Conservation (phyloP, 2,888 invertebrate species). For the Branchellion lobata region DNA sequence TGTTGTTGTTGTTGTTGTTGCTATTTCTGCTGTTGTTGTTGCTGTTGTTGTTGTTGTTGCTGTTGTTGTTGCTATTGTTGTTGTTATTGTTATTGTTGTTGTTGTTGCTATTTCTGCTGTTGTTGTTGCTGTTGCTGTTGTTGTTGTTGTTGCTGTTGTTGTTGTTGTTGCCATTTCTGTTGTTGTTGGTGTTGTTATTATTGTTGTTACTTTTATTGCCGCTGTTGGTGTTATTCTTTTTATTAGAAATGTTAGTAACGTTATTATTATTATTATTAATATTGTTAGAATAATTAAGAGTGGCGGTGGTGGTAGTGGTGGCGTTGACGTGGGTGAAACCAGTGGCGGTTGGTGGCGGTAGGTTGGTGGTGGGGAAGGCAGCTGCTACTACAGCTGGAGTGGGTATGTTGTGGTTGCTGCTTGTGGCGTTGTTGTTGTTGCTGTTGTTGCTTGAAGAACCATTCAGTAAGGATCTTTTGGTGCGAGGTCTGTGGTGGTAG, state of each 20-base stretch:
- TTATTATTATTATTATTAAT: background rate
- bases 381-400: no score
- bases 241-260: background rate
- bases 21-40: background rate
- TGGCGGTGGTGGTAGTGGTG: background rate
- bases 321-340: no score
- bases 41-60: background rate
- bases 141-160: conserved; percentile 10
- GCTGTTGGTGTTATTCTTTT: background rate
- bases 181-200: no score
- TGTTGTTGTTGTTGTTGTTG: conserved; percentile 14
- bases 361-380: no score
- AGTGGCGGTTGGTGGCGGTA: no score
- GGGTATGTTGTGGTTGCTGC: background rate
- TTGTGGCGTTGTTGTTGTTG: background rate
- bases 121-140: background rate
- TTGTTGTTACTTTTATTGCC: background rate
- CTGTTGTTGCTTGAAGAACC: background rate
- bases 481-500: background rate
- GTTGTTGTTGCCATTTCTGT: background rate
- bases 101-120: background rate
- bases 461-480: conserved; percentile 5
- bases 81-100: background rate
- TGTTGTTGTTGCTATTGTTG: conserved; percentile 15
- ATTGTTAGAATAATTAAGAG: background rate